These are phyloP conservation scores for Glyptemys insculpta DNA, from an alignment of 2,797 vertebrate species.

Conservation along the genomic window DNA sequence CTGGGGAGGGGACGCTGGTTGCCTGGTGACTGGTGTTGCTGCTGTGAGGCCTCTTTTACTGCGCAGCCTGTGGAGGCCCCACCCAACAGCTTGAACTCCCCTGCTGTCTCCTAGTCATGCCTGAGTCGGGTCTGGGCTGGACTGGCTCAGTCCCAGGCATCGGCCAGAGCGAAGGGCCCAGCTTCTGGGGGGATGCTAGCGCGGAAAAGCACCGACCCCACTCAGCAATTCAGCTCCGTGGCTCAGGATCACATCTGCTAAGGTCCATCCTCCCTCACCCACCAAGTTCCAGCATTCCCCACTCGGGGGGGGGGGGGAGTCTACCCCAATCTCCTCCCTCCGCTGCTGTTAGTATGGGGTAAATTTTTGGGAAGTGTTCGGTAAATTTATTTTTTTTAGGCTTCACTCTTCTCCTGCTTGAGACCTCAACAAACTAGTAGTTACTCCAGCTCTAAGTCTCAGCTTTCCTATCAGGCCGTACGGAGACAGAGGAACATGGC, in stretches of 20 bases:
- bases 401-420: not conserved
- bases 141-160: not conserved
- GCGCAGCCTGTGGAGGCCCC: too few species aligned
- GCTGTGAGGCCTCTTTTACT: not conserved
- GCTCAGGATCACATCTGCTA: not conserved
- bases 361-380: not conserved
- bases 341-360: not conserved
- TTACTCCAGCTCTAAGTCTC: not conserved
- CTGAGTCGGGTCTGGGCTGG: not conserved
- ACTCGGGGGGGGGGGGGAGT: accelerated
- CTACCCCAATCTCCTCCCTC: not conserved
- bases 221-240: not conserved
- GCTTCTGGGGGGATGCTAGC: not conserved
- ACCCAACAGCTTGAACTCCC: not conserved
- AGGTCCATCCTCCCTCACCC: not conserved
- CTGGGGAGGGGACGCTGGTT: not conserved
- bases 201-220: not conserved
- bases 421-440: not conserved
- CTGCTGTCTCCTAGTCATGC: not conserved
- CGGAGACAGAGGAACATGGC: not conserved
- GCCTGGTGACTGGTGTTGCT: not conserved
- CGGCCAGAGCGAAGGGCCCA: not conserved
- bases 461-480: not conserved
- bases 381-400: not conserved
- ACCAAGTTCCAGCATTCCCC: not conserved